Evolutionary conservation across 2,113 vertebrate species (phyloP).

Genomic region (Columbina picui): DNA sequence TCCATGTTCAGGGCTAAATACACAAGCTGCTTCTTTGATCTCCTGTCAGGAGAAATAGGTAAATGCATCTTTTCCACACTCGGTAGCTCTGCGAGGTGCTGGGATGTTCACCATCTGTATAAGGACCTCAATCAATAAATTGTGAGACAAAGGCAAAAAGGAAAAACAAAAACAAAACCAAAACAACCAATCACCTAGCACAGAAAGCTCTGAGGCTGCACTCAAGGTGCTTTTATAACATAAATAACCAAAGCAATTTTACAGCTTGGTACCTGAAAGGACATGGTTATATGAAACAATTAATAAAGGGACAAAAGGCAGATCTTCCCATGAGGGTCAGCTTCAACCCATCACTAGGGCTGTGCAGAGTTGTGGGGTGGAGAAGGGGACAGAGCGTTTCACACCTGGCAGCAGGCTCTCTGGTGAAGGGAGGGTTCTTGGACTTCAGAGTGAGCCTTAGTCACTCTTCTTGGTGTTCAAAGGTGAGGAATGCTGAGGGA

Average conservation of each 20-base stretch:
- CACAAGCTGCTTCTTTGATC: neutral
- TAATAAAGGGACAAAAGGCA: slow-evolving; percentile 1
- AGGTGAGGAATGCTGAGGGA: neutral
- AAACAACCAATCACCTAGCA: neutral
- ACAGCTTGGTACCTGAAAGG: neutral
- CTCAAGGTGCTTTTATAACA: neutral
- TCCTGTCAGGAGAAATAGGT: neutral
- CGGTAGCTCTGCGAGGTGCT: neutral
- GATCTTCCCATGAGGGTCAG: neutral
- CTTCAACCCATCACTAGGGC: neutral
- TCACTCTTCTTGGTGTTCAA: neutral
- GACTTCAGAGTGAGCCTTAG: neutral
- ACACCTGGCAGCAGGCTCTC: neutral
- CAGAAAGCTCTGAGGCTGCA: neutral
- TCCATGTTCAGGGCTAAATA: neutral
- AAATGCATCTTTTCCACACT: neutral
- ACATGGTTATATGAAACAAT: neutral
- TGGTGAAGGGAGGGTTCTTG: neutral
- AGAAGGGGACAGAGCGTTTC: neutral
- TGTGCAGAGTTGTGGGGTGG: neutral
- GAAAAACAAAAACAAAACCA: neutral
- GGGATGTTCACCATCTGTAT: neutral
- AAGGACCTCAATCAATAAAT: neutral
- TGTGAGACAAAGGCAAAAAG: neutral
- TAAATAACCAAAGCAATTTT: slow-evolving; percentile 50